Conservation (phyloP, 2,888 invertebrate species). For the Lymantria dispar region DNA sequence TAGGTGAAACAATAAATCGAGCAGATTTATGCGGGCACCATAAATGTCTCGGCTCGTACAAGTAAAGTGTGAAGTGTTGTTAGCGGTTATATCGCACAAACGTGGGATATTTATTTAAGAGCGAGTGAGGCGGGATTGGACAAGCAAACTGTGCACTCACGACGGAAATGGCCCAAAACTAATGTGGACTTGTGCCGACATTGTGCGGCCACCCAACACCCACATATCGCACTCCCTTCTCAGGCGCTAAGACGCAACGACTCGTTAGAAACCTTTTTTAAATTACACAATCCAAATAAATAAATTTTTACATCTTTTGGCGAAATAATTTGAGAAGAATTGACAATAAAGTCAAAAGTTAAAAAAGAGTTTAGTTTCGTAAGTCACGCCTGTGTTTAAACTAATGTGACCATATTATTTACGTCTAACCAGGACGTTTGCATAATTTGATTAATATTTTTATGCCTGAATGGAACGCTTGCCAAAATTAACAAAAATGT, state of each 20-base stretch:
- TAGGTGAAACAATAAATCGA: constrained; percentile 55
- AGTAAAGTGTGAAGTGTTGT: constrained; percentile 78
- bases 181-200: constrained; percentile 46
- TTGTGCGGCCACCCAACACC: constrained; percentile 28
- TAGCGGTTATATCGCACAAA: constrained; percentile 69
- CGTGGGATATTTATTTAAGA: constrained; percentile 79
- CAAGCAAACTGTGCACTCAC: constrained; percentile 68
- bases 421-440: too few relatives aligned
- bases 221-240: constrained; percentile 13
- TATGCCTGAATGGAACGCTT: too few relatives aligned
- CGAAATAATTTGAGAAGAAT: too few relatives aligned
- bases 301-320: too few relatives aligned
- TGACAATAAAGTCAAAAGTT: too few relatives aligned
- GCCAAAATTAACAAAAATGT: too few relatives aligned
- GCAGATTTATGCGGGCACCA: constrained; percentile 61
- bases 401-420: too few relatives aligned
- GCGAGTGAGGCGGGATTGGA: constrained; percentile 47
- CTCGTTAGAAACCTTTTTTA: constrained; percentile 1
- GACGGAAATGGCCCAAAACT: constrained; percentile 71
- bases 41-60: constrained; percentile 55
- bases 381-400: too few relatives aligned
- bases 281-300: too few relatives aligned
- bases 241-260: background rate
- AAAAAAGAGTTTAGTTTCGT: too few relatives aligned
- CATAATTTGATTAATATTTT: too few relatives aligned